phyloP scores from a whole-genome alignment of 2,888 invertebrate genomes.

The Eristalis pertinax region DNA sequence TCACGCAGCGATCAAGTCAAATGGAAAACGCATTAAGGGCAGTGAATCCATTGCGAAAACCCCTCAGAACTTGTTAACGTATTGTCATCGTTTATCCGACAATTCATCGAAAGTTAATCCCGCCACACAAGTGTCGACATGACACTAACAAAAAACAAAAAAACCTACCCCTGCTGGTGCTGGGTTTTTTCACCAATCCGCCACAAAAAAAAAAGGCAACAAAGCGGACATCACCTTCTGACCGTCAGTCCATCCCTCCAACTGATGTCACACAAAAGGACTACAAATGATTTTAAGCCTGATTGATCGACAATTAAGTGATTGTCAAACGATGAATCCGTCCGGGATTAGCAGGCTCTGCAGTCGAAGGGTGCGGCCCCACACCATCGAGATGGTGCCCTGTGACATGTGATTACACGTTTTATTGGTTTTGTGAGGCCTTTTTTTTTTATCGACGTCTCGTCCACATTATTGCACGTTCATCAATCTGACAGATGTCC shows the following conservation, averaged over 20 bases:
- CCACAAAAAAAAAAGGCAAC: constrained; percentile 22
- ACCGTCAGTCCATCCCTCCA: not conserved
- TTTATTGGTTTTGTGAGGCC: constrained; percentile 71
- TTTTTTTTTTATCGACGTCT: constrained; percentile 21
- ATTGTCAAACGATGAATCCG: constrained; percentile 74
- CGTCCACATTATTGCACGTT: constrained; percentile 46
- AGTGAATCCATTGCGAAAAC: too few relatives aligned
- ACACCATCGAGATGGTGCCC: constrained; percentile 22
- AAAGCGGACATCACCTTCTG: constrained; percentile 36
- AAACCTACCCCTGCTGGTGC: not conserved
- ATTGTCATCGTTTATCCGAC: not conserved
- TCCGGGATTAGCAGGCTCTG: constrained; percentile 72
- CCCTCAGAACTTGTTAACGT: not conserved
- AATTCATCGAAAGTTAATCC: not conserved
- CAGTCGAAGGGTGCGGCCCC: constrained; percentile 15
- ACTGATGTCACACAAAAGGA: constrained; percentile 57
- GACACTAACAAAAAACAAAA: constrained; percentile 28
- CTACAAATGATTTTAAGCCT: constrained; percentile 72
- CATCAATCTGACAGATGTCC: constrained; percentile 56
- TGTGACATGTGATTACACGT: constrained; percentile 73
- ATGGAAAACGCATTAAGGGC: not conserved
- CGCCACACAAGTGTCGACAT: not conserved
- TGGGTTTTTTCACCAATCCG: not conserved
- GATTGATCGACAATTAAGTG: constrained; percentile 76
- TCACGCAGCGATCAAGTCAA: not conserved